Conservation (phyloP, 2,113 vertebrate genomes). For the Chitala chitala region DNA sequence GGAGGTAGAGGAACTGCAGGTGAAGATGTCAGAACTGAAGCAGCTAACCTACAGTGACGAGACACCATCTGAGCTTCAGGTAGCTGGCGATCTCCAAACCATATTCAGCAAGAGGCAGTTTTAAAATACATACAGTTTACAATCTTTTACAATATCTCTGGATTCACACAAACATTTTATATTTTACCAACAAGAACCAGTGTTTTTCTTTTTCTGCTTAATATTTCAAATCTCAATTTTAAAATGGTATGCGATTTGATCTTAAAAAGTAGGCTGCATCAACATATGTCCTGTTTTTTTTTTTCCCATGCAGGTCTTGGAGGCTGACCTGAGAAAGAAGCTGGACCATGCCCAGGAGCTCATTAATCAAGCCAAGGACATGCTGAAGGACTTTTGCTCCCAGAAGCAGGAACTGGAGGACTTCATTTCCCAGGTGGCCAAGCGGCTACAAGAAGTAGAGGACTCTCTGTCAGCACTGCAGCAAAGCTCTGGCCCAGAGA, state of each 20-base stretch:
- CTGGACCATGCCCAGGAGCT: conserved; percentile 76
- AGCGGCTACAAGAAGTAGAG: conserved; percentile 68
- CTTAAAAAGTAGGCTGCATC: no score
- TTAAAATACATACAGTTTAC: no score
- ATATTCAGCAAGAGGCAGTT: no score
- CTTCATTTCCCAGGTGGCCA: conserved; percentile 65
- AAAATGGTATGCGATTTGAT: no score
- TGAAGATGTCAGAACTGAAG: conserved; percentile 77
- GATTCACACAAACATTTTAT: no score
- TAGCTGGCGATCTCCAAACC: conserved; percentile 39
- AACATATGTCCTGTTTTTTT: not conserved
- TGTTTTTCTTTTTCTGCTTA: no score
- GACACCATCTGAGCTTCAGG: conserved; percentile 83
- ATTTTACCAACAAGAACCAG: no score
- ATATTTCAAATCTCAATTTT: no score
- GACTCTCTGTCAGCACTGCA: conserved; percentile 64
- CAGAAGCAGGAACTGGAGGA: conserved; percentile 78
- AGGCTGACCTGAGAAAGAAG: conserved; percentile 83
- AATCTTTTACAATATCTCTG: no score
- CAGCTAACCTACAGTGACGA: conserved; percentile 70
- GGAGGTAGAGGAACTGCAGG: conserved; percentile 70
- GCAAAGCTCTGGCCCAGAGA: conserved; percentile 62
- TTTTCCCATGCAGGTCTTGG: conserved; percentile 70
- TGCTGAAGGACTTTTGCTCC: conserved; percentile 75
- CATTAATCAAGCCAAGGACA: conserved; percentile 72